Evolutionary conservation across 2,888 invertebrate species (phyloP), one percentile per base, ranked within the genome.

Genomic region (Aspidiotus rigidus): DNA sequence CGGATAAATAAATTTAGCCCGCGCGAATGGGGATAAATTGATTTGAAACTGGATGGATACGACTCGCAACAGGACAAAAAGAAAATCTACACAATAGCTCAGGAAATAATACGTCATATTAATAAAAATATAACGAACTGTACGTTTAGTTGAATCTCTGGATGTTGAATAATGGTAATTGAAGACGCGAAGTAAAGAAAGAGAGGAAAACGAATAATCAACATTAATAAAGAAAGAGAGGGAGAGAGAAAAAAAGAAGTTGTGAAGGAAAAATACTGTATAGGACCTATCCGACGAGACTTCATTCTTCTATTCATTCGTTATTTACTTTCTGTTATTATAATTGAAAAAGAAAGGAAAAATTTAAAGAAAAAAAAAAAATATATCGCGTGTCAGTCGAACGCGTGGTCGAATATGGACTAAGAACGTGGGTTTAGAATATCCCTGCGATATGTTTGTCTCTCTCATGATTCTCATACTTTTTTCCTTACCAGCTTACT

Each of bases 1-100:
- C 67, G 67, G 67, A 67, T 67, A 67, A 67, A 67, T 67, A 67
- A 67, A 67, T 67, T 67, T 67, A 67, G 60, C 57, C 42, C 67
- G 59, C 49, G 67, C 59, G 60, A 59, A 57, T 28, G 28, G 28
- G 67, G 60, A 67, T 67, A 49, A 67, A 67, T 60, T 67, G 67
- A 67, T 67, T 67, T 59, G 49, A 59, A 67, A 66, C 59, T 15
- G 67, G 56, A 17, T 54, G 28, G 42, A 54, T 57, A 49, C 49
- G 49, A 49, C 28, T 28, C 28, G 28, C 28, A 5, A 28, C 28
- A 66, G 57, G 42, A 66, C 57, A 56, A 40, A 17, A 49, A 49
- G 49, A 42, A 16, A 42, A 44, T 40, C 42, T 17, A 39, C 44
- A 13, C 44, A 28, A 15, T 57, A 57, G 57, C 66, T 57, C 66